Percentiles rank a stretch among this genome's conserved stretches.
Evolutionary conservation across 2,888 invertebrate genomes (phyloP).

Genomic region (Epinotia nisella): DNA sequence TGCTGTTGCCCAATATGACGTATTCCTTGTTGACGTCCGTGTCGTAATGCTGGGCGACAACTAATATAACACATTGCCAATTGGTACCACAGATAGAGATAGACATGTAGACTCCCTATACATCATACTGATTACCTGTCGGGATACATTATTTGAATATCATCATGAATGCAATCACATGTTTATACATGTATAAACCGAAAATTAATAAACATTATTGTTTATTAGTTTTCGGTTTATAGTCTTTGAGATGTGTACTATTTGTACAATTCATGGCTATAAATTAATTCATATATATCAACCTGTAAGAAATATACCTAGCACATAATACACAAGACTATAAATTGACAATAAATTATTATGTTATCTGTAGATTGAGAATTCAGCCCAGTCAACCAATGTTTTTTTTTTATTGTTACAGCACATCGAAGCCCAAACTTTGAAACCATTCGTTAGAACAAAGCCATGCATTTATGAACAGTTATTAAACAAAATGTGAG

Average conservation of each 20-base stretch:
- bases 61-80: constrained; percentile 68
- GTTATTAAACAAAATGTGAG: too few species aligned
- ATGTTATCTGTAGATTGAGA: too few species aligned
- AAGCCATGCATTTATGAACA: too few species aligned
- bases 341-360: too few species aligned
- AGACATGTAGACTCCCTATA: too few species aligned
- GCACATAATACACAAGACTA: too few species aligned
- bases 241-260: not conserved
- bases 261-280: constrained; percentile 11
- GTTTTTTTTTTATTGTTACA: not conserved
- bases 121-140: too few species aligned
- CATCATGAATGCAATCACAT: too few species aligned
- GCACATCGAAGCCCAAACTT: not conserved
- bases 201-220: too few species aligned
- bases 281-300: not conserved
- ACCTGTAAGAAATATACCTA: constrained; percentile 6
- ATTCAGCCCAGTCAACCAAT: too few species aligned
- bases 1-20: constrained; percentile 92
- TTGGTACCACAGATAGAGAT: not conserved
- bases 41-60: constrained; percentile 92
- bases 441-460: not conserved
- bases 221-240: not conserved
- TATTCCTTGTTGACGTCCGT: constrained; percentile 94
- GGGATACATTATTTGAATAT: too few species aligned
- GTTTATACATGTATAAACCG: too few species aligned